Evolutionary conservation across 2,797 vertebrate genomes (phyloP), one percentile per base, ranked within the genome.

Genomic region (Sebastes oblongus): DNA sequence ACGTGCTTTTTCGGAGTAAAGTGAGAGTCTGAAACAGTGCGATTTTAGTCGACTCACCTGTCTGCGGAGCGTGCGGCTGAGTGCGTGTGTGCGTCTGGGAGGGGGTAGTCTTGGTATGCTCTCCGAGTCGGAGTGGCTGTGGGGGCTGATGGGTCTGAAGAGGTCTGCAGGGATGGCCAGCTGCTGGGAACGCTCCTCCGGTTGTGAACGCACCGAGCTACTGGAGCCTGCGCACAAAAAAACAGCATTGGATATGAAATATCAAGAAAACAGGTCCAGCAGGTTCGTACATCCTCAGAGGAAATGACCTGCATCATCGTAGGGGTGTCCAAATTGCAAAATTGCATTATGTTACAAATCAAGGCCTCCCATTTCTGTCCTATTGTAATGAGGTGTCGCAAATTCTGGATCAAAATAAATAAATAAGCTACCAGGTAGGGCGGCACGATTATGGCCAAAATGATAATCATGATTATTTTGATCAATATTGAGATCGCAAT

Each of bases 61-160:
- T 93, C 98, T 97, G 88, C 95, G 96, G 67, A 99, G 97, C 20
- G 97, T 97, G 88, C 97, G 96, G 86, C 96, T 96, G 77, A 97
- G 90, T 72, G 96, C 93, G 89, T 97, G 97, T 46, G 96, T 92
- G 69, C 94, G 96, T 34, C 92, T 88, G 1, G 97, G 95, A 6
- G 95, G 96, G 8, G 95, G 96, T 22, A 96, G 93, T 82, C 88
- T 96, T 22, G 97, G 94, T 81, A 97, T 96, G 83, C 95, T 93
- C 76, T 97, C 95, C 2, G 95, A 96, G 84, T 95, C 92, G 2
- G 95, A 92, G 74, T 75, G 85, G 66, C 94, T 92, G 4, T 92
- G 96, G 87, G 96, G 96, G 93, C 96, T 97, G 71, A 96, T 87
- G 14, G 95, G 95, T 60, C 95, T 94, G 87, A 97, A 96, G 46